phyloP scores from a whole-genome alignment of 2,113 vertebrate genomes.

The Amazona guildingii region DNA sequence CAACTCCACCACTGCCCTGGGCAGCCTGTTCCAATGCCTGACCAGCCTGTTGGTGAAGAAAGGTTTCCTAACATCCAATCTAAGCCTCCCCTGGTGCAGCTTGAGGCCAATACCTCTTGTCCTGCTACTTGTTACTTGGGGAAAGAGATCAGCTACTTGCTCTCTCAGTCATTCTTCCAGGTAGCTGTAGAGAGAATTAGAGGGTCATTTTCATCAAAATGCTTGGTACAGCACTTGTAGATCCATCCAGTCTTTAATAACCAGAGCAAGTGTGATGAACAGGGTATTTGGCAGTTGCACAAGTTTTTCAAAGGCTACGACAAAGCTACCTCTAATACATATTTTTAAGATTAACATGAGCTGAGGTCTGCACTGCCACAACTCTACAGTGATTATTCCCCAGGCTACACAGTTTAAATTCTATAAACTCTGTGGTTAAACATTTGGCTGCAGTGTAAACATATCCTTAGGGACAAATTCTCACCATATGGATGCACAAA shows the following conservation, averaged over 20 bases:
- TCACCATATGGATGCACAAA: neutral
- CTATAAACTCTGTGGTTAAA: neutral
- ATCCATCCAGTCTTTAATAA: neutral
- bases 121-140: neutral
- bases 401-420: neutral
- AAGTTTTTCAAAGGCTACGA: neutral
- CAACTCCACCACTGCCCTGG: neutral
- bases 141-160: neutral
- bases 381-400: neutral
- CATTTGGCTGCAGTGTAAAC: neutral
- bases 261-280: neutral
- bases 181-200: neutral
- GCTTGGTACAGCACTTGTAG: neutral
- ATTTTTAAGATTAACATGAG: neutral
- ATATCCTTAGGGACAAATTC: neutral
- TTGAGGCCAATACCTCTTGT: neutral
- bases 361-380: neutral
- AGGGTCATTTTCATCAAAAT: neutral
- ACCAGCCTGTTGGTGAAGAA: neutral
- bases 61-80: neutral
- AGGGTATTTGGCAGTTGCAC: neutral
- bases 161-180: neutral
- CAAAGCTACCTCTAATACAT: neutral
- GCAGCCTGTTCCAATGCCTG: neutral
- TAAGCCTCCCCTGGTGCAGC: neutral